Evolutionary conservation across 92 coral and sea anemone genomes (phyloP).

Genomic region (Zoanthus sansibaricus): DNA sequence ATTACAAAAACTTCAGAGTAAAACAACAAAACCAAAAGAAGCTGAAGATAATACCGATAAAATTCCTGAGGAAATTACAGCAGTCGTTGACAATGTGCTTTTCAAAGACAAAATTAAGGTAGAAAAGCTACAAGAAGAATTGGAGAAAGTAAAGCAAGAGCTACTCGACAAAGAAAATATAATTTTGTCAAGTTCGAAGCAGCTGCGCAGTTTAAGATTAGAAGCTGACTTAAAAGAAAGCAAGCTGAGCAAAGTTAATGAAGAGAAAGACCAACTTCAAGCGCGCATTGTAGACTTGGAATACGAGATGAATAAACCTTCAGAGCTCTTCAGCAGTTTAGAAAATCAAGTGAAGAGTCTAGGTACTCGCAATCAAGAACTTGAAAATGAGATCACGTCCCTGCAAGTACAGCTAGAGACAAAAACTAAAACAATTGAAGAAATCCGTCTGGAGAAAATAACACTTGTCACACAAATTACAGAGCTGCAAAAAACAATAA

Average conservation of each 20-base stretch:
- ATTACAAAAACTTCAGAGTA: constrained; percentile 64
- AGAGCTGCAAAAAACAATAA: constrained; percentile 16
- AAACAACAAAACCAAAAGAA: constrained; percentile 76
- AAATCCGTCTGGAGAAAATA: constrained; percentile 2
- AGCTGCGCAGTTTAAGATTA: constrained; percentile 32
- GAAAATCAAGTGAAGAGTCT: neutral
- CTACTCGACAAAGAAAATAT: constrained; percentile 2
- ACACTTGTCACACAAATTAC: constrained; percentile 29
- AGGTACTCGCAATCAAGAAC: constrained; percentile 6
- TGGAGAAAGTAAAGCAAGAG: constrained; percentile 18
- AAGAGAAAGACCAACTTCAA: constrained; percentile 62
- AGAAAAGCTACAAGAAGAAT: neutral
- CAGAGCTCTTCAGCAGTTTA: neutral
- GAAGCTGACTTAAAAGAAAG: constrained; percentile 42
- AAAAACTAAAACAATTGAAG: constrained; percentile 11
- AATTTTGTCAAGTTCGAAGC: constrained; percentile 22
- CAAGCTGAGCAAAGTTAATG: constrained; percentile 39
- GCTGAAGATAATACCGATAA: constrained; percentile 49
- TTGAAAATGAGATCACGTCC: constrained; percentile 20
- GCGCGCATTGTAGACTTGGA: constrained; percentile 67
- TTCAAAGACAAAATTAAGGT: neutral
- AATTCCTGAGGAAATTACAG: neutral
- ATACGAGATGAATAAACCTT: constrained; percentile 55
- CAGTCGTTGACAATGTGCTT: neutral
- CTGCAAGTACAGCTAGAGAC: constrained; percentile 23